A percentile compares a stretch with the other conserved stretches of the same genome.
Conservation (phyloP, 2,113 vertebrate species). For the Orthonyx spaldingii region DNA sequence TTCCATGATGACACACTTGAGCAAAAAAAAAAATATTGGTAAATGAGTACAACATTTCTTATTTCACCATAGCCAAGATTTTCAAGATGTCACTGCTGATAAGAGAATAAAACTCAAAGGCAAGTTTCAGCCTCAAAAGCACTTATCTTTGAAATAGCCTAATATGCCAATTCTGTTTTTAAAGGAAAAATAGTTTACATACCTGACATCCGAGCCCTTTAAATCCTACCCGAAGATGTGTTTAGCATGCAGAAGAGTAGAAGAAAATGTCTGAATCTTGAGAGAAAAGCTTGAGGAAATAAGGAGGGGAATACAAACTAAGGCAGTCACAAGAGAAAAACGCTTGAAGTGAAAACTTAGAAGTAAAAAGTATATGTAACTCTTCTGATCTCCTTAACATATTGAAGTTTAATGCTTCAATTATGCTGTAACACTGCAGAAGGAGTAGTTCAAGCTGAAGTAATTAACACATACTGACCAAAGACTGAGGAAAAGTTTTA, state of each 20-base stretch:
- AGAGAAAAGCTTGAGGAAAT: conserved; percentile 3
- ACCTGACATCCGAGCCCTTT: conserved; percentile 3
- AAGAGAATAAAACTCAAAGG: background rate
- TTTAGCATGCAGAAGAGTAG: background rate
- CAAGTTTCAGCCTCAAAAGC: background rate
- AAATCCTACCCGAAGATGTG: background rate
- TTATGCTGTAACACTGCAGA: background rate
- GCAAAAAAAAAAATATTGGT: background rate
- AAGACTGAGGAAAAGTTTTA: background rate
- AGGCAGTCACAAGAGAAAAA: background rate
- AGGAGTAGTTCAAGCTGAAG: background rate
- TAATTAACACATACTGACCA: background rate
- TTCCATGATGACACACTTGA: background rate
- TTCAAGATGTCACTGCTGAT: background rate
- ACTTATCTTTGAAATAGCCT: background rate
- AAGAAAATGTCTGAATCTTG: background rate
- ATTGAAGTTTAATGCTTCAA: background rate
- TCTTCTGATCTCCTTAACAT: background rate
- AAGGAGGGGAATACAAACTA: background rate
- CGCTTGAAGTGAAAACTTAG: background rate
- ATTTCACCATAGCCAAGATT: background rate
- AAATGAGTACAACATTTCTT: background rate
- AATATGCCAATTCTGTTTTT: background rate
- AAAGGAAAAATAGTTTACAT: background rate
- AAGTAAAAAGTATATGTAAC: background rate